phyloP scores from a whole-genome alignment of 2,888 invertebrate genomes.

The Callyntrura guangdongensis region DNA sequence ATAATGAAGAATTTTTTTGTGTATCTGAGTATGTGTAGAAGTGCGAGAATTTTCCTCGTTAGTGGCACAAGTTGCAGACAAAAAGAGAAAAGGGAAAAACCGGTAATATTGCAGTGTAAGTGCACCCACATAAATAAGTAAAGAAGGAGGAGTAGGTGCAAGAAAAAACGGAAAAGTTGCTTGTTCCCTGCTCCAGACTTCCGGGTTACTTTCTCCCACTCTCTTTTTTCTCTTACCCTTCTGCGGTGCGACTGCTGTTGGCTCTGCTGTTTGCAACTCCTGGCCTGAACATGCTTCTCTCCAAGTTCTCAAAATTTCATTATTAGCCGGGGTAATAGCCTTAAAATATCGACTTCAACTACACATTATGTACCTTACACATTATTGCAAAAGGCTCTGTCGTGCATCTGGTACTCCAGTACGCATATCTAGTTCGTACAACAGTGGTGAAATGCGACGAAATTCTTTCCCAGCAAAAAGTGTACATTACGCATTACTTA shows the following conservation, averaged over 20 bases:
- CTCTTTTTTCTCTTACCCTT: conserved; percentile 5
- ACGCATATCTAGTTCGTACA: not conserved
- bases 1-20: conserved; percentile 25
- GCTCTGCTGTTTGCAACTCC: too few species aligned
- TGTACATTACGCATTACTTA: conserved; percentile 28
- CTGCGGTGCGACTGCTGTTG: not conserved
- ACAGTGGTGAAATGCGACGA: not conserved
- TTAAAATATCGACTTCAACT: not conserved
- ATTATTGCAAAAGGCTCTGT: not conserved
- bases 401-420: not conserved
- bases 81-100: conserved; percentile 1
- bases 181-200: conserved; percentile 36
- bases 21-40: too few species aligned
- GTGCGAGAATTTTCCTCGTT: conserved; percentile 34
- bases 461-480: not conserved
- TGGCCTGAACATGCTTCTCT: not conserved
- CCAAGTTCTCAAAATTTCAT: conserved; percentile 23
- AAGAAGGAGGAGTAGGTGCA: not conserved
- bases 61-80: conserved; percentile 39
- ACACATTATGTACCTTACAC: not conserved
- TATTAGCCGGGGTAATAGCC: conserved; percentile 35
- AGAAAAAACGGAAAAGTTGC: conserved; percentile 28
- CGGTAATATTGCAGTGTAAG: conserved; percentile 23
- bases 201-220: conserved; percentile 37
- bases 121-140: conserved; percentile 36